These are phyloP conservation scores for Cydia splendana DNA, from an alignment of 1,140 invertebrate genomes.

Conservation along the genomic window DNA sequence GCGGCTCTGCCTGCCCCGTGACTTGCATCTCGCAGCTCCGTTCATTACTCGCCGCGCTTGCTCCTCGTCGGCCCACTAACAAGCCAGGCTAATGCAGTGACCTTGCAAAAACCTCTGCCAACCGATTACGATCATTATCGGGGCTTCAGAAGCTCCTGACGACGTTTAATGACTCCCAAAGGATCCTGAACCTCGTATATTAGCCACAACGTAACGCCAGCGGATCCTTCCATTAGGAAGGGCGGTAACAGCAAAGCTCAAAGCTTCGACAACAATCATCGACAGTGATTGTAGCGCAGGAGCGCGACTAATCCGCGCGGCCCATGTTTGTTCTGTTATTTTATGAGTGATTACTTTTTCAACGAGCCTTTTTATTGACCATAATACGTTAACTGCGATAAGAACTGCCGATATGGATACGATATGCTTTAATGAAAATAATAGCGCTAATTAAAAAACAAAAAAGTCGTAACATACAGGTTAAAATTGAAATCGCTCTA, in stretches of 20 bases:
- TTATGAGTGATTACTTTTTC: slow-evolving; percentile 35
- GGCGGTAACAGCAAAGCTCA: slow-evolving; percentile 61
- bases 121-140: slow-evolving; percentile 39
- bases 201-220: slow-evolving; percentile 3
- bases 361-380: slow-evolving; percentile 31
- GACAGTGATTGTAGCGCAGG: slow-evolving; percentile 46
- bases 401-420: slow-evolving; percentile 2
- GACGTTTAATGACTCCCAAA: slow-evolving; percentile 72
- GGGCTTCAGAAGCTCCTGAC: slow-evolving; percentile 63
- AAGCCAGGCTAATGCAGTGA: slow-evolving; percentile 77
- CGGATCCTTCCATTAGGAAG: slow-evolving; percentile 48
- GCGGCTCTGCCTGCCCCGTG: slow-evolving; percentile 67
- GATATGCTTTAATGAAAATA: background rate
- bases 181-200: slow-evolving; percentile 50
- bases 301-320: slow-evolving; percentile 39
- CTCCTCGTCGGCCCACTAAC: slow-evolving; percentile 59
- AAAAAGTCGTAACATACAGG: slow-evolving; percentile 15
- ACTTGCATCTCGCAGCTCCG: slow-evolving; percentile 62
- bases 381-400: background rate
- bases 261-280: slow-evolving; percentile 48
- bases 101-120: slow-evolving; percentile 65
- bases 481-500: slow-evolving; percentile 27
- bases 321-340: slow-evolving; percentile 45
- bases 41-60: slow-evolving; percentile 60
- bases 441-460: slow-evolving; percentile 16